Evolutionary conservation across 35 echinoderm and acorn worm genomes (phyloP), one percentile per base, ranked within the genome.

Genomic region (Ophioderma brevispina): DNA sequence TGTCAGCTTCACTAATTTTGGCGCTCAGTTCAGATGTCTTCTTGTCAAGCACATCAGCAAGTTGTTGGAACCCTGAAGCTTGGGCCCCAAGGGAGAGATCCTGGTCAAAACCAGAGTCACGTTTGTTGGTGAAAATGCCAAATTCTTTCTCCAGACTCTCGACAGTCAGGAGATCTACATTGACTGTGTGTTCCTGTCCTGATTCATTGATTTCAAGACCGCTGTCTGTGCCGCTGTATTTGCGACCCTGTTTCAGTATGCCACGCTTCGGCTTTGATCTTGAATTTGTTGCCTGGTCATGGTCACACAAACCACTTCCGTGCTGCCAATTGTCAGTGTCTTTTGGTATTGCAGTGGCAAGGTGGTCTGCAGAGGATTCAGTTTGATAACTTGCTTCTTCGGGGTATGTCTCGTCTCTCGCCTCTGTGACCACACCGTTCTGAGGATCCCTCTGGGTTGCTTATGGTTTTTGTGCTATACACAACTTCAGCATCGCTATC

Each of bases 401-500:
- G 23, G 13, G 3, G 42, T 46, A n/a, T n/a, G n/a, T n/a, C n/a
- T n/a, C n/a, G n/a, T 37, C 82, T 78, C 23, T 81, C 82, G 85
- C 82, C 80, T 38, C 31, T 82, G 32, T 89, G 39, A 0, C 80
- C 31, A 13, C 64, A 63, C 35, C 70, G 30, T 87, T 90, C 80
- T 95, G 14, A 95, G 80, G 80, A 95, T 95, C 70, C 90, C 91
- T 31, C 78, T 91, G 10, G 88, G 79, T n/a, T 78, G 85, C 64
- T 79, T 87, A 76, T 64, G 91, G 31, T 35, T 19, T 32, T 40
- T 84, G 19, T 46, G 39, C 37, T 31, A 37, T 38, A 77, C n/a
- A 42, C 28, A 37, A 63, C 77, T 41, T 56, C 81, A 41, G 40
- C 78, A 76, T 82, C 46, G 30, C 39, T 75, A 38, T 59, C 42